These are phyloP conservation scores for Temnopleurus reevesii DNA, from an alignment of 53 echinoderm and acorn worm species.

Conservation along the genomic window DNA sequence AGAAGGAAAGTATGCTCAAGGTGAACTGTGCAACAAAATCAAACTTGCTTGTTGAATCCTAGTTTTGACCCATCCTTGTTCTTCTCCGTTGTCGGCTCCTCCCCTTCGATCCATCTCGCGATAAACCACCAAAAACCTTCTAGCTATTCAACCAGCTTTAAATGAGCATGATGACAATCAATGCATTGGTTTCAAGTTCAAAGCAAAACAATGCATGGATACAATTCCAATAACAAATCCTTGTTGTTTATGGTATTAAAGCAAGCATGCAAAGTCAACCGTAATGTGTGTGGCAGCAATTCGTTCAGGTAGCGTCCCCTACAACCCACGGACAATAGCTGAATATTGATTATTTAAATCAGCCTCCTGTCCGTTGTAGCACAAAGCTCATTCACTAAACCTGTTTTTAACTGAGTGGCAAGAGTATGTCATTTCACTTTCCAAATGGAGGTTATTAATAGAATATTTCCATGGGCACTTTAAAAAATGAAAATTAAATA, in stretches of 20 bases:
- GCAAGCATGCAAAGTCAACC: constrained; percentile 5
- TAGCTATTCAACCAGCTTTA: not conserved
- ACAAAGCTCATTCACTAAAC: constrained; percentile 32
- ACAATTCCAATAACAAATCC: not conserved
- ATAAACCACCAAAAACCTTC: not conserved
- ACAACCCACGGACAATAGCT: constrained; percentile 8
- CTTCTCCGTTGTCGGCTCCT: not conserved
- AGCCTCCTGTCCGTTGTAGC: not conserved
- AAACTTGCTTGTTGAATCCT: constrained; percentile 80
- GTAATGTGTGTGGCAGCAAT: not conserved
- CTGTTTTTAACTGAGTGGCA: not conserved
- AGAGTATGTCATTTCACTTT: constrained; percentile 15
- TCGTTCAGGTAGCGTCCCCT: constrained; percentile 47
- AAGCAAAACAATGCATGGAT: not conserved
- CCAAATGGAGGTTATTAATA: not conserved
- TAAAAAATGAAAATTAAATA: not conserved
- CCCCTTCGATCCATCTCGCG: not conserved
- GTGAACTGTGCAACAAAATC: constrained; percentile 2
- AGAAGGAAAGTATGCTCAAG: not conserved
- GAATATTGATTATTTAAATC: constrained; percentile 61
- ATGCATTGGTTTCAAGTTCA: not conserved
- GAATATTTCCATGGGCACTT: not conserved
- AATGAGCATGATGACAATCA: not conserved
- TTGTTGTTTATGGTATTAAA: constrained; percentile 10
- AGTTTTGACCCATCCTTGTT: constrained; percentile 64